Evolutionary conservation across 2,113 vertebrate species (phyloP).

Genomic region (Lates calcarifer): DNA sequence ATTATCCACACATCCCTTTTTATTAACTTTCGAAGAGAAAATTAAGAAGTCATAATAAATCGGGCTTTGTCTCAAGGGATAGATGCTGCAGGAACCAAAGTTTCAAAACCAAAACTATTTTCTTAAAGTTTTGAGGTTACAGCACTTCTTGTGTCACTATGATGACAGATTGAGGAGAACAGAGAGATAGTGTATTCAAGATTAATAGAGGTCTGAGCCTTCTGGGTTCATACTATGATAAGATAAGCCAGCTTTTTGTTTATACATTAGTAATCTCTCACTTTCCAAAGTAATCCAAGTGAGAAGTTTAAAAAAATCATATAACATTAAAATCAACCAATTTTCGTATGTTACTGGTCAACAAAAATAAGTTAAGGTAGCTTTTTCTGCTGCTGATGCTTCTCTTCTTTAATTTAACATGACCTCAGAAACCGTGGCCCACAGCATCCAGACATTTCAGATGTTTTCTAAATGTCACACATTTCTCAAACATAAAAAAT

Average conservation of each 20-base stretch:
- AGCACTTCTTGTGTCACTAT: slow-evolving; percentile 19
- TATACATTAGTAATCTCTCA: slow-evolving; percentile 39
- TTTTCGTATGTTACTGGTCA: not conserved
- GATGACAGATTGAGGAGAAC: slow-evolving; percentile 55
- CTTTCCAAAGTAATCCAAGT: slow-evolving; percentile 26
- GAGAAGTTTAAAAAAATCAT: slow-evolving; percentile 2
- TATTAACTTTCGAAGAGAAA: not conserved
- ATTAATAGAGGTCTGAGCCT: slow-evolving; percentile 56
- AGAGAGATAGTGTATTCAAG: slow-evolving; percentile 55
- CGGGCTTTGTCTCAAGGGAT: not conserved
- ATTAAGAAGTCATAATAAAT: not conserved
- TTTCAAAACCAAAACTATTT: not conserved
- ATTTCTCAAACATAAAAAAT: not conserved
- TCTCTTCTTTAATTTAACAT: not conserved
- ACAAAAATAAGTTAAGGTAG: not conserved
- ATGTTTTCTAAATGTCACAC: slow-evolving; percentile 5
- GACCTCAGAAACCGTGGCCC: slow-evolving; percentile 18
- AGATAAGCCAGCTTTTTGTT: slow-evolving; percentile 44
- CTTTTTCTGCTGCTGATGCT: not conserved
- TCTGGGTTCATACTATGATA: slow-evolving; percentile 37
- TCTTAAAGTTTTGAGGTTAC: slow-evolving; percentile 44
- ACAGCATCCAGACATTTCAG: not conserved
- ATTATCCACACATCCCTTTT: not conserved
- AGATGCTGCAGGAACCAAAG: not conserved
- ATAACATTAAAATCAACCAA: not conserved